Evolutionary conservation across 2,888 invertebrate species (phyloP).

Genomic region (Drosophila picticornis): DNA sequence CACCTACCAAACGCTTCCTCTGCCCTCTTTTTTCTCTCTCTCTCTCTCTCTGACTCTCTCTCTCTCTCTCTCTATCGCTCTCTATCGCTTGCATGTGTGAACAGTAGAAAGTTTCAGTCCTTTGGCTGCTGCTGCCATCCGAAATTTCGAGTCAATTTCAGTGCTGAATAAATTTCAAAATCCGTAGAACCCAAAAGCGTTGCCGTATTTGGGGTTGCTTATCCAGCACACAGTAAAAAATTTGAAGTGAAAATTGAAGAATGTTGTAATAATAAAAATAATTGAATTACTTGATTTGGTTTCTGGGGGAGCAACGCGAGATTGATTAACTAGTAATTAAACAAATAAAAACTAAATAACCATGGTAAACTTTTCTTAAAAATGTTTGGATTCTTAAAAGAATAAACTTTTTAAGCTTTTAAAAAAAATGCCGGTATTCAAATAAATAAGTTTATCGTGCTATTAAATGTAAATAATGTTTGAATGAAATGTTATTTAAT

Average conservation of each 20-base stretch:
- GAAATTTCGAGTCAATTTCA: conserved; percentile 72
- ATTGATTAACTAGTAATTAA: not conserved
- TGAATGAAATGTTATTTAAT: not conserved
- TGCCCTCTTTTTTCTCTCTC: not conserved
- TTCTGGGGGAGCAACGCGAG: not conserved
- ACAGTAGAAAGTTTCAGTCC: conserved; percentile 54
- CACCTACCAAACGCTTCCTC: conserved; percentile 17
- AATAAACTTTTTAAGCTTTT: not conserved
- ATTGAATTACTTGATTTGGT: not conserved
- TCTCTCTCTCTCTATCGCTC: conserved; percentile 1
- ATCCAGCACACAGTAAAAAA: conserved; percentile 17
- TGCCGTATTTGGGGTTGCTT: conserved; percentile 59
- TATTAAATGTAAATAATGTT: not conserved
- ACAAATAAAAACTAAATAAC: not conserved
- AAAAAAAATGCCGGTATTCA: not conserved
- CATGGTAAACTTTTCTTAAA: not conserved
- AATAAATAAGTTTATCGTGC: not conserved
- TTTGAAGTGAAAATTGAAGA: not conserved
- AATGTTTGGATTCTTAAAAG: not conserved
- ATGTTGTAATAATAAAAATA: not conserved
- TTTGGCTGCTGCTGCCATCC: conserved; percentile 36
- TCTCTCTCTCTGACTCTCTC: conserved; percentile 4
- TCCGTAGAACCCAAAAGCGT: conserved; percentile 71
- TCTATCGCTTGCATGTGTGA: conserved; percentile 20
- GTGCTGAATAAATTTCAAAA: conserved; percentile 76